These are phyloP conservation scores for Ginglymostoma cirratum DNA, from an alignment of 2,113 vertebrate genomes.

Conservation along the genomic window DNA sequence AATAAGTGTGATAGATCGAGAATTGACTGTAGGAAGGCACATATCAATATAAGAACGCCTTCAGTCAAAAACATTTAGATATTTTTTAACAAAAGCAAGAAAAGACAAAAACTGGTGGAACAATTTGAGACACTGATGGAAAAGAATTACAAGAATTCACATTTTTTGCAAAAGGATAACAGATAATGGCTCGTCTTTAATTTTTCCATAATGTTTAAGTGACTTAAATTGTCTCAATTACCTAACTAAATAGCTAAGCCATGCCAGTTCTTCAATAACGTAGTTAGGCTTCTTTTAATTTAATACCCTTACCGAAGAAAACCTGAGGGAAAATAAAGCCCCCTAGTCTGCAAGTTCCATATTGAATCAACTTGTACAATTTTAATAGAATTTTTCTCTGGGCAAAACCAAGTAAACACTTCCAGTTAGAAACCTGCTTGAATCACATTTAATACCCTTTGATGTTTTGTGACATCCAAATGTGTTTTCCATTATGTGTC, in stretches of 20 bases:
- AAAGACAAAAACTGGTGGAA: not conserved
- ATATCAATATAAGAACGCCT: not conserved
- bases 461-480: constrained; percentile 15
- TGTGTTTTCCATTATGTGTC: constrained; percentile 28
- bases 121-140: not conserved
- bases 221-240: not conserved
- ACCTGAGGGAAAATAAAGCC: not conserved
- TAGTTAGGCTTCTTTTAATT: not conserved
- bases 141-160: too few relatives aligned
- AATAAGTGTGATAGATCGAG: not conserved
- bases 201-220: not conserved
- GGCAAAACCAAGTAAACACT: constrained; percentile 28
- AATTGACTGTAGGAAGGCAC: not conserved
- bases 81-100: not conserved
- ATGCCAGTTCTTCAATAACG: not conserved
- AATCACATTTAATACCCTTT: not conserved
- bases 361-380: constrained; percentile 25
- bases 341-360: not conserved
- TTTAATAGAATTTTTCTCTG: constrained; percentile 4
- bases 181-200: not conserved
- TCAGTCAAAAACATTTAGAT: not conserved
- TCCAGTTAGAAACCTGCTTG: constrained; percentile 25
- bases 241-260: not conserved
- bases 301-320: not conserved
- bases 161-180: not conserved